phyloP scores from a whole-genome alignment of 2,113 vertebrate genomes.

The Verasper variegatus region DNA sequence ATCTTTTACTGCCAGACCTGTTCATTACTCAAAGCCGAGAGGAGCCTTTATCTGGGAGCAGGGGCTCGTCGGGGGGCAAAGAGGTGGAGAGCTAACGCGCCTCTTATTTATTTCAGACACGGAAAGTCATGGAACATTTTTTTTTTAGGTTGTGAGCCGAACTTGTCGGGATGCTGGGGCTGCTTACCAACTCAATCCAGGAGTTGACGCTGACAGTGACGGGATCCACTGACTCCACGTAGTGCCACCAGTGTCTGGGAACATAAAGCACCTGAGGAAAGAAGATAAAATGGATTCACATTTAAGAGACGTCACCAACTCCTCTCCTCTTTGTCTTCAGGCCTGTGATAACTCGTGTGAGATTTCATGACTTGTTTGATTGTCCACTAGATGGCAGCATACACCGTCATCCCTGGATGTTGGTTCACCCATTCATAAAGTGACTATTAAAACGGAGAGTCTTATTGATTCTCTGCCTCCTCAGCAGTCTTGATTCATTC shows the following conservation, averaged over 20 bases:
- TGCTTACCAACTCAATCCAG: slow-evolving; percentile 93
- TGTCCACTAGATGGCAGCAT: slow-evolving; percentile 71
- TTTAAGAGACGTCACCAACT: background rate
- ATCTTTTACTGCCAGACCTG: slow-evolving; percentile 28
- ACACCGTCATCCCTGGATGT: background rate
- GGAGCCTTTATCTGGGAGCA: slow-evolving; percentile 11
- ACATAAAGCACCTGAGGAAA: slow-evolving; percentile 90
- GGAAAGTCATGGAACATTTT: background rate
- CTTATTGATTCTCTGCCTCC: slow-evolving; percentile 49
- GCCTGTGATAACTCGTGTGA: background rate
- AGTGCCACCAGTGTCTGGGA: slow-evolving; percentile 98
- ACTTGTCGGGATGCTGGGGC: background rate
- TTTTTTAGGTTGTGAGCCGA: background rate
- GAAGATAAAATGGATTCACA: background rate
- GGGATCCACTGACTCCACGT: slow-evolving; percentile 92
- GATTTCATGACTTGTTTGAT: background rate
- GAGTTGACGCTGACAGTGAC: slow-evolving; percentile 95
- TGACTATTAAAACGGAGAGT: slow-evolving; percentile 28
- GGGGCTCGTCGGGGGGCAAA: no score
- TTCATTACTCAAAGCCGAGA: slow-evolving; percentile 53
- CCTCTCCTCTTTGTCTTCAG: background rate
- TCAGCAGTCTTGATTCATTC: slow-evolving; percentile 32
- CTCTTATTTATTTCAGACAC: background rate
- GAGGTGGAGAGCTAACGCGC: background rate
- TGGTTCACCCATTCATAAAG: slow-evolving; percentile 33